Evolutionary conservation across 2,888 invertebrate species (phyloP).

Genomic region (Rhopalosiphum nymphaeae): DNA sequence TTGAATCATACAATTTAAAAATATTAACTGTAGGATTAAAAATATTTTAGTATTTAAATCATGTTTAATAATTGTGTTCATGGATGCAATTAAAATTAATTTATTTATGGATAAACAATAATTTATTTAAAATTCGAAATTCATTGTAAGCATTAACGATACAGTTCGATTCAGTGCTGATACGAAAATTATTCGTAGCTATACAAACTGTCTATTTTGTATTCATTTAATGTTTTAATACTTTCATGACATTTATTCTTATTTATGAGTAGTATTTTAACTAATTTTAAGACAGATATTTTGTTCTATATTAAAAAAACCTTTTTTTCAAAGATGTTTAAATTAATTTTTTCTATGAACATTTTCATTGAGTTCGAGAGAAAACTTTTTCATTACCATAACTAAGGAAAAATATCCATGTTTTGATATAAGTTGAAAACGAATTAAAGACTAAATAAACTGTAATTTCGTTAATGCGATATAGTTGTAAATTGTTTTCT

Average conservation of each 20-base stretch:
- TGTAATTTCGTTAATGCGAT: neutral
- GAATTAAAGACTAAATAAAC: constrained; percentile 13
- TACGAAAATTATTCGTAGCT: neutral
- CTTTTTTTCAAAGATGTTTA: neutral
- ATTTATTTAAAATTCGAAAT: neutral
- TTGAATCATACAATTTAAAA: neutral
- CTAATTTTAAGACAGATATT: constrained; percentile 30
- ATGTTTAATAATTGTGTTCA: too few species aligned
- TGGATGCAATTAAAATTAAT: neutral
- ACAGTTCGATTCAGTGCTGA: neutral
- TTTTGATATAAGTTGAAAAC: constrained; percentile 9
- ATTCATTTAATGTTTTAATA: constrained; percentile 22
- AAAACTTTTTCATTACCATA: neutral
- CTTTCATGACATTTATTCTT: neutral
- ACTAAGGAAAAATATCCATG: neutral
- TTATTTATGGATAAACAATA: neutral
- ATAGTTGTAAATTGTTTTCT: neutral
- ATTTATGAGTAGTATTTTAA: neutral
- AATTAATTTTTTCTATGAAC: neutral
- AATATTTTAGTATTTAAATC: neutral
- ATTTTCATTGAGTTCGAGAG: neutral
- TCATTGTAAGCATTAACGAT: neutral
- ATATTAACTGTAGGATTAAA: neutral
- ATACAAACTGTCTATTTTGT: neutral
- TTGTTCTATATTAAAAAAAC: neutral